Percentiles rank a stretch among this genome's conserved stretches.
These are phyloP conservation scores for Epinephelus awoara DNA, from an alignment of 2,797 vertebrate species.

Conservation along the genomic window DNA sequence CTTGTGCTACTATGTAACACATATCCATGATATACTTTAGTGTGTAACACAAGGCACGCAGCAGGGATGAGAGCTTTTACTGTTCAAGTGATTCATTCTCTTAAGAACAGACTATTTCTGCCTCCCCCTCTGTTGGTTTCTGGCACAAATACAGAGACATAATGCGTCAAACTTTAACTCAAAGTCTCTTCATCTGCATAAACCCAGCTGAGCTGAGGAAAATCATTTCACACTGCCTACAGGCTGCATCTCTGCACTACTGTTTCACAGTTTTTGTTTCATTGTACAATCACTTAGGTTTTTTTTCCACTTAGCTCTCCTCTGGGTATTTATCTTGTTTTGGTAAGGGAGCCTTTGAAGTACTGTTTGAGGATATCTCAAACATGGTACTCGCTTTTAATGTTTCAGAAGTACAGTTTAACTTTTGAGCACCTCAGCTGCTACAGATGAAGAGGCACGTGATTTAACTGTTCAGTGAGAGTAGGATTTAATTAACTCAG, in stretches of 20 bases:
- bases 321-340: constrained; percentile 21
- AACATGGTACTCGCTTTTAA: background rate
- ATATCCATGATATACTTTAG: background rate
- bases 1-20: no score
- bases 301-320: background rate
- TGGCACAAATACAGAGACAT: constrained; percentile 57
- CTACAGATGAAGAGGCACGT: background rate
- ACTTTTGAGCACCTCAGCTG: constrained; percentile 23
- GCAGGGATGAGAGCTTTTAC: constrained; percentile 21
- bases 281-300: constrained; percentile 10
- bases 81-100: constrained; percentile 52
- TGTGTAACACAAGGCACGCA: constrained; percentile 6
- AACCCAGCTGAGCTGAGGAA: constrained; percentile 40
- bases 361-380: constrained; percentile 14
- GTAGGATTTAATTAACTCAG: constrained; percentile 42
- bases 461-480: constrained; percentile 16
- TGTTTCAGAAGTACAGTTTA: constrained; percentile 8
- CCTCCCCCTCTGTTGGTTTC: constrained; percentile 30
- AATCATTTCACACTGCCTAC: constrained; percentile 44
- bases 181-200: constrained; percentile 55
- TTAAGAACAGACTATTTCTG: constrained; percentile 46
- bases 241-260: constrained; percentile 26
- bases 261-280: constrained; percentile 31
- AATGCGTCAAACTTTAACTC: constrained; percentile 62
- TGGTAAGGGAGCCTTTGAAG: constrained; percentile 11